These are phyloP conservation scores for Xestia rhomboidea DNA, from an alignment of 2,888 invertebrate genomes.

Conservation along the genomic window DNA sequence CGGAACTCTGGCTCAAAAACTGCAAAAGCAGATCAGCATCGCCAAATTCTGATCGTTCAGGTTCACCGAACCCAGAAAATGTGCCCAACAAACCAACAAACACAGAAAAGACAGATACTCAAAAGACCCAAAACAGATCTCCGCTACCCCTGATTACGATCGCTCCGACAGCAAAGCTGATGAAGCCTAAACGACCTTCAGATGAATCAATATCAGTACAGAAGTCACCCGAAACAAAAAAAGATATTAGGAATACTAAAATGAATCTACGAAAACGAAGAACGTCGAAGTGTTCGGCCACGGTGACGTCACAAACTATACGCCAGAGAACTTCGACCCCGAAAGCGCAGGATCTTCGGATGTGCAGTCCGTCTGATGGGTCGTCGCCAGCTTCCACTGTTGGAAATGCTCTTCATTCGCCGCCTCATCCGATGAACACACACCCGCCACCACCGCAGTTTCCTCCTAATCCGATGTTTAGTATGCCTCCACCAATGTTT, in stretches of 20 bases:
- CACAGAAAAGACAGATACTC: conserved; percentile 76
- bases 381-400: conserved; percentile 83
- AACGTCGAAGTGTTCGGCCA: conserved; percentile 85
- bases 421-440: conserved; percentile 81
- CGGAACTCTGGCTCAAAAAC: conserved; percentile 97
- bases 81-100: conserved; percentile 69
- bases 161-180: conserved; percentile 92
- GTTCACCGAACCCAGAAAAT: conserved; percentile 88
- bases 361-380: conserved; percentile 85
- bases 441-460: conserved; percentile 78
- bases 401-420: conserved; percentile 83
- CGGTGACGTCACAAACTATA: conserved; percentile 85
- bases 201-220: conserved; percentile 81
- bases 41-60: conserved; percentile 90
- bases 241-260: conserved; percentile 83
- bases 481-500: conserved; percentile 85
- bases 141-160: conserved; percentile 92
- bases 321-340: conserved; percentile 82
- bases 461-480: conserved; percentile 83
- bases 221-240: conserved; percentile 86
- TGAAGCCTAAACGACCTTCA: conserved; percentile 85
- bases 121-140: conserved; percentile 78
- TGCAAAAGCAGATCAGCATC: conserved; percentile 93
- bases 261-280: conserved; percentile 88
- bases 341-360: conserved; percentile 87